Evolutionary conservation across 64 coral and sea anemone species (phyloP).

Genomic region (Montipora capricornis): DNA sequence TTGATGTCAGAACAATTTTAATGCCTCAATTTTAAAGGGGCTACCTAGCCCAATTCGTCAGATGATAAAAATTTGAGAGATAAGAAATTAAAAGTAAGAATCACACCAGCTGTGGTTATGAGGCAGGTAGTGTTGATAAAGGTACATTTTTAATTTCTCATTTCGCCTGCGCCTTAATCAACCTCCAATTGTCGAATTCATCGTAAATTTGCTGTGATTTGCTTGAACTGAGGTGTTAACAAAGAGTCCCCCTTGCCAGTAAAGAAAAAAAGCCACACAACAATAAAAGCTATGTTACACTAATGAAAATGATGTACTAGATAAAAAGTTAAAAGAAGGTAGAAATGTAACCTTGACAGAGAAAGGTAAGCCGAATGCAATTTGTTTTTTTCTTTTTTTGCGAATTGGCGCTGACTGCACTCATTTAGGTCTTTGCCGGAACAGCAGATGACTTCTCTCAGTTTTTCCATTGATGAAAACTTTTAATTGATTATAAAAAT

Average conservation of each 20-base stretch:
- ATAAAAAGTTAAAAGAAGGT: conserved; percentile 61
- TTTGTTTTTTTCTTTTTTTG: background rate
- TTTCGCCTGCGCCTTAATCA: conserved; percentile 52
- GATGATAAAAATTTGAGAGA: conserved; percentile 30
- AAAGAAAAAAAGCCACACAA: conserved; percentile 45
- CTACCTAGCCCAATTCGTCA: conserved; percentile 1
- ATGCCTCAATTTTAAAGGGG: conserved; percentile 6
- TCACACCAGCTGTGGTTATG: conserved; percentile 8
- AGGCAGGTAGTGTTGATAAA: conserved; percentile 24
- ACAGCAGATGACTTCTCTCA: conserved; percentile 11
- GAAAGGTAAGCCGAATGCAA: conserved; percentile 5
- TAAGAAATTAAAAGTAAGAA: conserved; percentile 44
- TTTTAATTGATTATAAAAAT: conserved; percentile 49
- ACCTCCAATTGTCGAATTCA: conserved; percentile 44
- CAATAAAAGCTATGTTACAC: conserved; percentile 67
- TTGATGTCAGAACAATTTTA: background rate
- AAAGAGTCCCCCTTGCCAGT: conserved; percentile 57
- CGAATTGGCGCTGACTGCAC: background rate
- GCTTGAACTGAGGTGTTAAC: conserved; percentile 60
- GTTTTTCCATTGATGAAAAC: conserved; percentile 17
- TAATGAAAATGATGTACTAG: conserved; percentile 71
- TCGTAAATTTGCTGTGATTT: conserved; percentile 54
- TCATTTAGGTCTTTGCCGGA: conserved; percentile 24
- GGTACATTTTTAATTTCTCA: conserved; percentile 15
- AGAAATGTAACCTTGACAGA: conserved; percentile 44